Percentiles rank a stretch among this genome's conserved stretches.
Conservation (phyloP, 1,140 invertebrate species). For the Cardiocondyla obscurior region DNA sequence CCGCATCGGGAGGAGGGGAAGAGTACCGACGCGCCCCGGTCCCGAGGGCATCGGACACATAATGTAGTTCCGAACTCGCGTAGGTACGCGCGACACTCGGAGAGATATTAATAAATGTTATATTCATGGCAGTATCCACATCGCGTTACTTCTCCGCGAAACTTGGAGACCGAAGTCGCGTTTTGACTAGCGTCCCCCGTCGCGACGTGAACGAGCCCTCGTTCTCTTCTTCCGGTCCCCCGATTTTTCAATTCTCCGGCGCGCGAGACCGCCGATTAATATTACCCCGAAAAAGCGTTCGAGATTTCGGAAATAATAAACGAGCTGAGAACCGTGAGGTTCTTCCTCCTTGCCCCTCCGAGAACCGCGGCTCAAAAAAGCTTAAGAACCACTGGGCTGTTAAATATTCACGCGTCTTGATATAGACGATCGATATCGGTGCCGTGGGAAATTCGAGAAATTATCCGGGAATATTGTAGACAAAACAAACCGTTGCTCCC, state of each 20-base stretch:
- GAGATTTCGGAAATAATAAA: neutral
- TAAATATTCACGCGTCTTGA: slow-evolving; percentile 26
- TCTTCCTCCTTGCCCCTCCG: neutral
- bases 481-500: neutral
- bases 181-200: slow-evolving; percentile 18
- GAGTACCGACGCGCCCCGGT: slow-evolving; percentile 5
- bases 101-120: slow-evolving; percentile 67
- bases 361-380: slow-evolving; percentile 11
- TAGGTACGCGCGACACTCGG: slow-evolving; percentile 30
- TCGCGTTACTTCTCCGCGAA: slow-evolving; percentile 61
- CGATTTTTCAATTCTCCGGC: neutral
- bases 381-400: slow-evolving; percentile 13
- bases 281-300: too few relatives aligned
- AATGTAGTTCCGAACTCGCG: slow-evolving; percentile 14
- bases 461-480: slow-evolving; percentile 1
- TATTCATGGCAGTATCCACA: slow-evolving; percentile 71
- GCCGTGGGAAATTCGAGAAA: neutral
- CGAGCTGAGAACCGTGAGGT: neutral
- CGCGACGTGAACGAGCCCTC: neutral
- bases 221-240: neutral
- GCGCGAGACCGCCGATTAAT: neutral
- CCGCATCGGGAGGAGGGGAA: neutral
- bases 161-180: slow-evolving; percentile 58
- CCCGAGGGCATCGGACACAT: neutral
- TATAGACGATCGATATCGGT: slow-evolving; percentile 30